Evolutionary conservation across 2,888 invertebrate genomes (phyloP), one percentile per base, ranked within the genome.

Genomic region (Troglohyphantes excavatus): DNA sequence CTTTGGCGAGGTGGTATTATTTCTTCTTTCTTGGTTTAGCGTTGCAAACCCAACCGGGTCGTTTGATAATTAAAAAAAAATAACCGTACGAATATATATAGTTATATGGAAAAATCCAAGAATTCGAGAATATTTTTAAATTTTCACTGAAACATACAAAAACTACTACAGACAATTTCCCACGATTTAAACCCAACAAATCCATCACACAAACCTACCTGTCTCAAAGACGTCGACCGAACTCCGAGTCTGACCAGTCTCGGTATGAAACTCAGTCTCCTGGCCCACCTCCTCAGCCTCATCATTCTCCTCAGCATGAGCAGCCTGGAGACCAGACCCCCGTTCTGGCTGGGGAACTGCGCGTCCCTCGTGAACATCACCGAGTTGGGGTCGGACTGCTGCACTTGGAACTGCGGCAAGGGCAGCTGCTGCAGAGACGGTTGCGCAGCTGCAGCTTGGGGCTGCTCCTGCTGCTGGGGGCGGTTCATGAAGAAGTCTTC

Each of bases 401-500:
- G 83, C 0, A 78, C 83, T 46, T 83, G 70, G 46, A 82, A 72
- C 21, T 82, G 75, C 0, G 72, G 39, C 26, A 61, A n/a, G 0
- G 33, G 68, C 26, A 6, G 59, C 13, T 72, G 72, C 11, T 63
- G 70, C 0, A n/a, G 7, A 0, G 2, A n/a, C 7, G 67, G 75
- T 26, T 63, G 63, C 17, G 29, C 68, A 2, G 59, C 11, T 27
- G 67, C 29, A 68, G 67, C 21, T 53, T 33, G 43, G 7, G 33
- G 46, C 6, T 46, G 27, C 11, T 63, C 65, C 17, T 88, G 73
- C n/a, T 61, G 61, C 19, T 83, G 83, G n/a, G 19, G 19, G 7
- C 76, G 29, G 72, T 90, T 90, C 7, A 90, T 33, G 65, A 90
- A 90, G 43, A 90, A 90, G 59, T 90, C 89, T 65, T 84, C 83